Conservation (phyloP, 1,140 invertebrate genomes). For the Drosophila mayri region DNA sequence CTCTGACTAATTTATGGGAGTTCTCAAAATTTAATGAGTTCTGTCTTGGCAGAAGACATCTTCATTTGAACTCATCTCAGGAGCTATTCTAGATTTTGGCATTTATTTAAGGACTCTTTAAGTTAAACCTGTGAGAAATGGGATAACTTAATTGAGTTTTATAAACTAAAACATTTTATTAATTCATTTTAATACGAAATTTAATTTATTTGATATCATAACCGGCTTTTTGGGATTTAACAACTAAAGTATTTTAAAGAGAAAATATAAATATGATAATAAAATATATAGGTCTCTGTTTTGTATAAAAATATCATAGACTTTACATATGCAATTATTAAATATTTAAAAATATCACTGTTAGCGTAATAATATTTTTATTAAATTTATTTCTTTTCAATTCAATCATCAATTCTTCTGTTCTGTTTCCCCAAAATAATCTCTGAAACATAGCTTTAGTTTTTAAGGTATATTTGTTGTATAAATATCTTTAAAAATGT, state of each 20-base stretch:
- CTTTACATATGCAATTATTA: too few species aligned
- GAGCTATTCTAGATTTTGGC: neutral
- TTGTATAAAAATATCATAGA: too few species aligned
- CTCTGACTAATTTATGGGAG: neutral
- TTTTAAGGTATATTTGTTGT: neutral
- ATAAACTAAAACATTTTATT: neutral
- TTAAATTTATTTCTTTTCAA: too few species aligned
- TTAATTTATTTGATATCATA: too few species aligned
- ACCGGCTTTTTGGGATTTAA: too few species aligned
- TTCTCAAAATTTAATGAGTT: slow-evolving; percentile 12
- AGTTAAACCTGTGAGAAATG: neutral
- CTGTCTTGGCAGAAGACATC: neutral
- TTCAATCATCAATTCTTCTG: too few species aligned
- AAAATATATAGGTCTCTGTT: too few species aligned
- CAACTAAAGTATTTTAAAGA: too few species aligned
- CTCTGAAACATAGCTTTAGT: neutral
- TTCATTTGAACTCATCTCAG: neutral
- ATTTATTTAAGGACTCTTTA: neutral
- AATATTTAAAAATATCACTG: too few species aligned
- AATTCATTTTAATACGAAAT: too few species aligned
- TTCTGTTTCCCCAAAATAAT: neutral
- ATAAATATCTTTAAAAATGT: neutral
- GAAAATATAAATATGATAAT: too few species aligned
- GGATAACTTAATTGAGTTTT: neutral
- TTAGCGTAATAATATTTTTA: too few species aligned